These are phyloP conservation scores for Neoarius graeffei DNA, from an alignment of 2,113 vertebrate genomes.

Conservation along the genomic window DNA sequence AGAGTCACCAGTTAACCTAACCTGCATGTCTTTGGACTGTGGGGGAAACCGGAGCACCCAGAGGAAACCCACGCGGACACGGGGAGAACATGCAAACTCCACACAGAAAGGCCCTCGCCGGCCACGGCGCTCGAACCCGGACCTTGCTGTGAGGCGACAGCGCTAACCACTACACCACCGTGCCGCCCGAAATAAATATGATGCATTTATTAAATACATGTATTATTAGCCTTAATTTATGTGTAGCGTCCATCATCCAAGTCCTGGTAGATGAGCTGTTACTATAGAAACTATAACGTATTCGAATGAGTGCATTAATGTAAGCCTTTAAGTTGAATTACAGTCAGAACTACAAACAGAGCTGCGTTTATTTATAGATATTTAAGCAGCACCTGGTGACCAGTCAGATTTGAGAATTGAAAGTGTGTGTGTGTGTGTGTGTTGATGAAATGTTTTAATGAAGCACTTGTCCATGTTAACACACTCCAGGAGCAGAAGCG, in stretches of 20 bases:
- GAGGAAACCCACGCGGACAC: no score
- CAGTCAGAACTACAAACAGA: background rate
- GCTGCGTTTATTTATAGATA: background rate
- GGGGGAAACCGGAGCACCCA: no score
- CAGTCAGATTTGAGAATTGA: background rate
- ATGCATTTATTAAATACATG: background rate
- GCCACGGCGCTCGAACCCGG: no score
- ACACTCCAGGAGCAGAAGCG: constrained; percentile 87
- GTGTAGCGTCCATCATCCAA: background rate
- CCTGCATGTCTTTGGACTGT: no score
- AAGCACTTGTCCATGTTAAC: background rate
- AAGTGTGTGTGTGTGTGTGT: background rate
- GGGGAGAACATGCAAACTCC: no score
- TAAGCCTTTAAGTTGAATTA: background rate
- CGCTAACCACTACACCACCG: no score
- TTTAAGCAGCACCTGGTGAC: background rate
- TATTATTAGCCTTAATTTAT: background rate
- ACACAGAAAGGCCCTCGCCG: no score
- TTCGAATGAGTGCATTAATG: background rate
- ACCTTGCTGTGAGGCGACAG: no score
- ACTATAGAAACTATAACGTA: background rate
- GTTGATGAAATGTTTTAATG: background rate
- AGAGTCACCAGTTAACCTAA: no score
- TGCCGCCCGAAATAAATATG: no score
- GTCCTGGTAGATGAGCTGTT: background rate